phyloP scores from a whole-genome alignment of 2,797 vertebrate species.

The Neosilurus hyrtlii region DNA sequence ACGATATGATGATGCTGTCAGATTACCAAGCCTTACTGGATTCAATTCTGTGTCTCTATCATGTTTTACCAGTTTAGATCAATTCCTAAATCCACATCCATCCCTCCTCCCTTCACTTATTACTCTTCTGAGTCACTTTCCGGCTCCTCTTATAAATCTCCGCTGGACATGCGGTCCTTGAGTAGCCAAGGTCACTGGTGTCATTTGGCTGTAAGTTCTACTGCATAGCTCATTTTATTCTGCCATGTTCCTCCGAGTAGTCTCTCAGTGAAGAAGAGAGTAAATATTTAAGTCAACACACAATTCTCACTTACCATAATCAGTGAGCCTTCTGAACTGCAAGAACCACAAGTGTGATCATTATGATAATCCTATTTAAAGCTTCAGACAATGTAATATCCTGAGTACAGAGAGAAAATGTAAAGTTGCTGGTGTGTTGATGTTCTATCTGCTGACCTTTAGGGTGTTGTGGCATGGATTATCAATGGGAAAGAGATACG shows the following conservation, averaged over 20 bases:
- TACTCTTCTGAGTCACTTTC: conserved; percentile 25
- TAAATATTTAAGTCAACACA: conserved; percentile 35
- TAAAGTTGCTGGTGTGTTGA: not conserved
- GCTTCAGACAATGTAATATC: conserved; percentile 30
- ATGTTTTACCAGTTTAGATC: conserved; percentile 2
- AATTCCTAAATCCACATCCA: not conserved
- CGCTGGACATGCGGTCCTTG: conserved; percentile 32
- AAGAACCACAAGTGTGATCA: conserved; percentile 8
- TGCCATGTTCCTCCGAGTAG: conserved; percentile 1
- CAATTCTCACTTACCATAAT: conserved; percentile 5
- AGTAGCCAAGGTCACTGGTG: conserved; percentile 45
- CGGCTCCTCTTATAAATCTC: conserved; percentile 51
- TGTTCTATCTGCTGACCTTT: conserved; percentile 6
- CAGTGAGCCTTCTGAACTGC: not conserved
- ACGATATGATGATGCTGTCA: not conserved
- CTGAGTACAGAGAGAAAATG: not conserved
- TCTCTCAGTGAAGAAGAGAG: conserved; percentile 10
- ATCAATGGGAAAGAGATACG: not conserved
- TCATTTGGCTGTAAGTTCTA: conserved; percentile 42
- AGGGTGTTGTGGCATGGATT: not conserved
- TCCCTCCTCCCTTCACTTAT: not conserved
- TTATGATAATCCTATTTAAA: conserved; percentile 37
- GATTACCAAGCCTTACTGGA: not conserved
- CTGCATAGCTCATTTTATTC: conserved; percentile 21
- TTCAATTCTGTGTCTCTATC: not conserved